A percentile compares a stretch with the other conserved stretches of the same genome.
Conservation (phyloP, 2,888 invertebrate genomes). For the Microdon myrmicae region DNA sequence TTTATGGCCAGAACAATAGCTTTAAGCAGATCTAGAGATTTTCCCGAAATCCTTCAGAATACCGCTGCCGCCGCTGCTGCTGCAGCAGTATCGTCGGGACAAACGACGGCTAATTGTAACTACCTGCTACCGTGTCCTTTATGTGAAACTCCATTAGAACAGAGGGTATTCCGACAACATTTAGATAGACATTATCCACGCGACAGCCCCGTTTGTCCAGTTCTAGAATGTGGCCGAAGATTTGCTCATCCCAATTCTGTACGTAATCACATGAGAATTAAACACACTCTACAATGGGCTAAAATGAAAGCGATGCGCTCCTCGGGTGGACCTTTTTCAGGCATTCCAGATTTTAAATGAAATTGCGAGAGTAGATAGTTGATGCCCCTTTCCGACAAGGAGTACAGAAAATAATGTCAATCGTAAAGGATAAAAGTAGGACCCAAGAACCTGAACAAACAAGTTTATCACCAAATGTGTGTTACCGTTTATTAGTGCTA, state of each 20-base stretch:
- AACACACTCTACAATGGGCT: slow-evolving; percentile 84
- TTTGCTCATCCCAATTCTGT: slow-evolving; percentile 89
- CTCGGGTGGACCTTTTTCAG: slow-evolving; percentile 67
- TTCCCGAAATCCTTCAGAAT: slow-evolving; percentile 64
- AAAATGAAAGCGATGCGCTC: slow-evolving; percentile 78
- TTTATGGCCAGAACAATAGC: slow-evolving; percentile 66
- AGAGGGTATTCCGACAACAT: slow-evolving; percentile 77
- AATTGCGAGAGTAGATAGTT: slow-evolving; percentile 61
- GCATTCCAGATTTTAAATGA: slow-evolving; percentile 66
- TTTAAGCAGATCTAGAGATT: slow-evolving; percentile 62
- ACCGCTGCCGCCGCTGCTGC: slow-evolving; percentile 65
- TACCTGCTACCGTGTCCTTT: slow-evolving; percentile 75
- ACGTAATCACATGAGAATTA: slow-evolving; percentile 86
- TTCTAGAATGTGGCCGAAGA: slow-evolving; percentile 77
- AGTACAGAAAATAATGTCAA: slow-evolving; percentile 38
- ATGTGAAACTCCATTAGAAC: slow-evolving; percentile 74
- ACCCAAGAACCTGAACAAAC: too few species aligned
- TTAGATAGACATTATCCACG: slow-evolving; percentile 86
- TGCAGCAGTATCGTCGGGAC: slow-evolving; percentile 58
- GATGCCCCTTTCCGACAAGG: slow-evolving; percentile 9
- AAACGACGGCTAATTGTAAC: slow-evolving; percentile 56
- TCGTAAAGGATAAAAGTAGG: too few species aligned
- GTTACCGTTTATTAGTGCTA: too few species aligned
- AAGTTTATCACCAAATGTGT: too few species aligned
- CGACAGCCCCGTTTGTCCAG: slow-evolving; percentile 85